These are phyloP conservation scores for Pantherophis alleghaniensis DNA, from an alignment of 2,797 vertebrate species.

Conservation along the genomic window DNA sequence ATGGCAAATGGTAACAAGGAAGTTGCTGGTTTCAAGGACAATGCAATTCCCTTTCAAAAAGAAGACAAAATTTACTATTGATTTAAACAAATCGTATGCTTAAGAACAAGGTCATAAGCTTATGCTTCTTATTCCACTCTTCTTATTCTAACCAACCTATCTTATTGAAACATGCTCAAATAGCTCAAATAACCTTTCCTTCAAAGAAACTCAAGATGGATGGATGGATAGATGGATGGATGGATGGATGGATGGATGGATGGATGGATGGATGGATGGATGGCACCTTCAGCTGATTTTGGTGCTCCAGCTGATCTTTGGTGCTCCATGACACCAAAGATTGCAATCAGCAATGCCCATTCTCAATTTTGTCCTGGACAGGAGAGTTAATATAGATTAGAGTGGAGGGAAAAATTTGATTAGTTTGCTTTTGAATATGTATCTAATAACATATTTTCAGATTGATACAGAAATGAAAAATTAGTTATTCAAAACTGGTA, in stretches of 20 bases:
- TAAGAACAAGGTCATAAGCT: neutral
- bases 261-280: neutral
- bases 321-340: neutral
- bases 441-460: neutral
- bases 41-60: neutral
- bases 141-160: neutral
- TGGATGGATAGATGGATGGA: neutral
- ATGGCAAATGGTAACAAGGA: neutral
- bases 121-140: neutral
- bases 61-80: neutral
- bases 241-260: neutral
- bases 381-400: neutral
- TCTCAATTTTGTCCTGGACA: neutral
- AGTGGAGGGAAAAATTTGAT: neutral
- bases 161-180: neutral
- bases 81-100: neutral
- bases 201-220: neutral
- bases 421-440: neutral
- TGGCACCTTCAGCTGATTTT: neutral
- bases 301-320: neutral
- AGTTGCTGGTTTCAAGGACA: neutral
- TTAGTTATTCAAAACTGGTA: neutral
- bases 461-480: neutral
- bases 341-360: neutral
- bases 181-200: neutral